phyloP scores from a whole-genome alignment of 2,888 invertebrate genomes.

The Deilephila elpenor region DNA sequence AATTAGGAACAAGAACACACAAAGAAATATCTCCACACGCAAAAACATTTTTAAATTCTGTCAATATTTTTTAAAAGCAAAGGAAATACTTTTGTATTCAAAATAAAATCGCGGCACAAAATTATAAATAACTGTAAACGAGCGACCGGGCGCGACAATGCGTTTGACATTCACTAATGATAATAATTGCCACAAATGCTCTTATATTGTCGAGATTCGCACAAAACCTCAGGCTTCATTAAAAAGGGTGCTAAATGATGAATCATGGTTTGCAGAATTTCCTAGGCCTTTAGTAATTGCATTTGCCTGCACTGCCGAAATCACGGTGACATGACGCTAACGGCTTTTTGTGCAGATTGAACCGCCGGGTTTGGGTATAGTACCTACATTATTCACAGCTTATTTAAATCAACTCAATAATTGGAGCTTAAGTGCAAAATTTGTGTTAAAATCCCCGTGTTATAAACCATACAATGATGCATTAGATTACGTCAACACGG shows the following conservation, averaged over 20 bases:
- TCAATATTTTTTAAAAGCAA: background rate
- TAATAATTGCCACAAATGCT: constrained; percentile 42
- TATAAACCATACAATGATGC: background rate
- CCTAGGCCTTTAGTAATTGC: background rate
- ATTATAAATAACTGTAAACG: constrained; percentile 22
- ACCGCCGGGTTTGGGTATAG: constrained; percentile 2
- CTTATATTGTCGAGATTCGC: constrained; percentile 44
- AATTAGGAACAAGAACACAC: constrained; percentile 44
- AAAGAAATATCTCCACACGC: background rate
- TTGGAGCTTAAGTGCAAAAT: background rate
- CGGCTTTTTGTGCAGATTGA: background rate
- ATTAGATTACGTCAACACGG: too few species aligned
- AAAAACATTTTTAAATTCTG: constrained; percentile 8
- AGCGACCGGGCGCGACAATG: constrained; percentile 40
- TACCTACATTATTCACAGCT: background rate
- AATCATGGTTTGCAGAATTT: constrained; percentile 18
- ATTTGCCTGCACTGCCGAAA: constrained; percentile 12
- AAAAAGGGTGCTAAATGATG: constrained; percentile 19
- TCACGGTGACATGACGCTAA: background rate
- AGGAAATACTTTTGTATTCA: background rate
- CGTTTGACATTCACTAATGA: constrained; percentile 45
- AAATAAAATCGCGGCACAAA: background rate
- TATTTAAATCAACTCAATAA: constrained; percentile 7
- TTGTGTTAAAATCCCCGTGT: background rate
- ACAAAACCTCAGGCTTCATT: constrained; percentile 21